A percentile compares a stretch with the other conserved stretches of the same genome.
phyloP scores from a whole-genome alignment of 2,888 invertebrate species.

The Coremacera marginata region DNA sequence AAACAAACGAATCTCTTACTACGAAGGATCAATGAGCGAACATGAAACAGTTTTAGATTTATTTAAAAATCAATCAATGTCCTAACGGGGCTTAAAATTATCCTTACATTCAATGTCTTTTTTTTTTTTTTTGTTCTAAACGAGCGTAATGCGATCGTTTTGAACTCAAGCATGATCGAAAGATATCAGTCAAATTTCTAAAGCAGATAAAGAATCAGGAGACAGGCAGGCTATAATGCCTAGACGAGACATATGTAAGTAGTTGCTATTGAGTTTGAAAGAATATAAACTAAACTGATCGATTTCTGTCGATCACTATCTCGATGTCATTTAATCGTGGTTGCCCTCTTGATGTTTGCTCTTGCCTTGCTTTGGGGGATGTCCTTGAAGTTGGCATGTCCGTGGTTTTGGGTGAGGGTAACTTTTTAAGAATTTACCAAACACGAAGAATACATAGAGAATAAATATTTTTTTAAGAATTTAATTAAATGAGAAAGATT shows the following conservation, averaged over 20 bases:
- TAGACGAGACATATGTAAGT: neutral
- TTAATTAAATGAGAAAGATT: neutral
- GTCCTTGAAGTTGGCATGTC: neutral
- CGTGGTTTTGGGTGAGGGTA: neutral
- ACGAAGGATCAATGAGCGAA: neutral
- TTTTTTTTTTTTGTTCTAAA: too few species aligned
- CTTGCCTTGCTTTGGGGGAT: neutral
- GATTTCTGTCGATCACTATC: slow-evolving; percentile 1
- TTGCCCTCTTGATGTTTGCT: neutral
- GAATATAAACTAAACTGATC: neutral
- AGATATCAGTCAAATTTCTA: neutral
- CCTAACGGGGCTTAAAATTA: neutral
- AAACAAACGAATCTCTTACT: too few species aligned
- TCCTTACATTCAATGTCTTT: neutral
- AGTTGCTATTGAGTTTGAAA: neutral
- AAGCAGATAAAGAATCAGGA: neutral
- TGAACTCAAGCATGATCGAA: neutral
- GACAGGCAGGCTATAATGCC: neutral
- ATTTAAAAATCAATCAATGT: slow-evolving; percentile 11
- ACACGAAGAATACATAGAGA: neutral
- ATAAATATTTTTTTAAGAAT: neutral
- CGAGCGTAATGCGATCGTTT: slow-evolving; percentile 3
- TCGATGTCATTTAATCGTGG: neutral
- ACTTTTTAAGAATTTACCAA: neutral
- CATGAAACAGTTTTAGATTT: neutral